Evolutionary conservation across 2,113 vertebrate species (phyloP).

Genomic region (Engystomops pustulosus): DNA sequence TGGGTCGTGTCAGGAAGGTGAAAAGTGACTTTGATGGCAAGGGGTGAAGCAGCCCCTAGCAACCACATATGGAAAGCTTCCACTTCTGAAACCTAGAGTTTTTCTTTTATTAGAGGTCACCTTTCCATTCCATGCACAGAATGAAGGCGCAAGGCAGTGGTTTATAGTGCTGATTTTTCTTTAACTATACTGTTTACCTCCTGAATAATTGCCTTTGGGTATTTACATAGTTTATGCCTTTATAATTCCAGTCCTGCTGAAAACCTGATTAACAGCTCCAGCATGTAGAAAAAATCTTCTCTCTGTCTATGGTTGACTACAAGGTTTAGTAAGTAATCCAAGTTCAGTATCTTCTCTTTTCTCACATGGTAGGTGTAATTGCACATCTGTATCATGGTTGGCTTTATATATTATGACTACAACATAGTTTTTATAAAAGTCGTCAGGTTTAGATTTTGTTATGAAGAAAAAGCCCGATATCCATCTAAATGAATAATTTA

Average conservation of each 20-base stretch:
- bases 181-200: background rate
- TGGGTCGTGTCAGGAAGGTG: too few species aligned
- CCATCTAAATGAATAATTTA: too few species aligned
- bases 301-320: background rate
- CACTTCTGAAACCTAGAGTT: too few species aligned
- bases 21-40: too few species aligned
- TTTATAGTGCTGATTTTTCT: background rate
- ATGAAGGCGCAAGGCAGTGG: background rate
- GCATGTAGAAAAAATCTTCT: background rate
- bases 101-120: background rate
- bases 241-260: background rate
- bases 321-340: too few species aligned
- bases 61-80: too few species aligned
- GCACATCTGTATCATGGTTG: too few species aligned
- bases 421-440: background rate
- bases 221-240: conserved; percentile 4
- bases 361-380: too few species aligned
- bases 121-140: background rate
- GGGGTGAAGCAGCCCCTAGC: too few species aligned
- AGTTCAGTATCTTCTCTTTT: too few species aligned
- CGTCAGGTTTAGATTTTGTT: too few species aligned
- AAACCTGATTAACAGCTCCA: background rate
- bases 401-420: background rate
- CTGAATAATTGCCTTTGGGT: background rate
- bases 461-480: too few species aligned